Base-by-base conservation (phyloP, 2,797 vertebrate genomes). In the Limosa lapponica region DNA sequence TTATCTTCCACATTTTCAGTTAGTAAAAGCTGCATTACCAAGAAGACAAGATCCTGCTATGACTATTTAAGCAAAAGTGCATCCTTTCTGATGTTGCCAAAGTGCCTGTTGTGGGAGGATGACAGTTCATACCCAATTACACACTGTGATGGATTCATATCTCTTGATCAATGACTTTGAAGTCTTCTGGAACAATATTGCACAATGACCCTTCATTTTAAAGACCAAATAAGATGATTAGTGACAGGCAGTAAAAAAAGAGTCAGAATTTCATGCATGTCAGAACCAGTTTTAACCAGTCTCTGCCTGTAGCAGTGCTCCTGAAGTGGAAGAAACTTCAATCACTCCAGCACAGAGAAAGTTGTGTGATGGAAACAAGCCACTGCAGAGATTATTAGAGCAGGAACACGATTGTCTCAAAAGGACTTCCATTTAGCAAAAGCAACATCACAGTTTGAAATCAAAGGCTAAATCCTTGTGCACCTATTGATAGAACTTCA, bases 101-200 rank as follows among this genome's bases (percentile, higher is more conserved):
- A 82, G 52, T 80, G 59, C 70, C 28, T 64, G 18, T 7, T 82
- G 84, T 81, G 89, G 87, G 71, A 73, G 64, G 84, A 49, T 73
- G 87, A 58, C 71, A 78, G 67, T 43, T 94, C 87, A 92, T 89
- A 77, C 71, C 57, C 79, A 93, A 75, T 95, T 90, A 72, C 66
- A 91, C 79, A 15, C 28, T 17, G 13, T 70, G 87, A 90, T 79
- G 71, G 77, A 94, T 83, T 91, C 41, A 2, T 82, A 34, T 79
- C 94, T 79, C 87, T 88, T 72, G 39, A 86, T 91, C 94, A 72
- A 75, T 86, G 75, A 65, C 51, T 88, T 71, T 41, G 73, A 94
- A 88, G 16, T 58, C 57, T 85, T 83, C 65, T 91, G 75, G 43
- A 93, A 73, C 57, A 85, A 30, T 39, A 49, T 3, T 84, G 82